Evolutionary conservation across 2,113 vertebrate genomes (phyloP), one percentile per base, ranked within the genome.

Genomic region (Cochlearius cochlearius): DNA sequence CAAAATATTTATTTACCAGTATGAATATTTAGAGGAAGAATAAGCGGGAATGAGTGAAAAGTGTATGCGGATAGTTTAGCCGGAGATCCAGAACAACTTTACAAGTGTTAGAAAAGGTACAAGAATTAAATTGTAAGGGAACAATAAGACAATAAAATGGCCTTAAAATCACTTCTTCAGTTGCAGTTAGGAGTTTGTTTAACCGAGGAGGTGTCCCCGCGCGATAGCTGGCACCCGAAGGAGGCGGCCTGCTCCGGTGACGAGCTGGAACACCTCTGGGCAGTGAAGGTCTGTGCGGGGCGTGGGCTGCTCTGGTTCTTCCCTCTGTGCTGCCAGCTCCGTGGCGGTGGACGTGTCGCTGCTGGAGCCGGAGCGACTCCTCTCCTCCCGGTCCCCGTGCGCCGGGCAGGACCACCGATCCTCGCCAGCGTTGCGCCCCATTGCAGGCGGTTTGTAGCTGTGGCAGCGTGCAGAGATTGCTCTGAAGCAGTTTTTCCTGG

Each of bases 1-100:
- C 80, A 95, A 95, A 95, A 91, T 93, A 96, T 77, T 91, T 71
- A 71, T 96, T 93, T 93, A 69, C 86, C 73, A 68, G 77, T 50
- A 29, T 90, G 94, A 83, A 41, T 94, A 83, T 90, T 86, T 88
- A 74, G 89, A 80, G 55, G 74, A 68, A 53, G 77, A 89, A 15
- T 60, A 67, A 68, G 18, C 0, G 4, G 36, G 84, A 73, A 50
- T 60, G 26, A 6, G 49, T 94, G 69, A 34, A 41, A 81, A 78
- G 56, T 20, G 7, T 60, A 6, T 43, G 10, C 18, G 10, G 29
- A n/a, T 59, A 53, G 84, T n/a, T 83, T 38, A 83, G 45, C 85
- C 18, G n/a, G 81, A 79, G 78, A 74, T 53, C 14, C 36, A 59
- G 81, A 64, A 63, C 34, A 73, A 56, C 2, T 1, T 68, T 20